phyloP scores from a whole-genome alignment of 2,888 invertebrate species.

The Zele albiditarsus region DNA sequence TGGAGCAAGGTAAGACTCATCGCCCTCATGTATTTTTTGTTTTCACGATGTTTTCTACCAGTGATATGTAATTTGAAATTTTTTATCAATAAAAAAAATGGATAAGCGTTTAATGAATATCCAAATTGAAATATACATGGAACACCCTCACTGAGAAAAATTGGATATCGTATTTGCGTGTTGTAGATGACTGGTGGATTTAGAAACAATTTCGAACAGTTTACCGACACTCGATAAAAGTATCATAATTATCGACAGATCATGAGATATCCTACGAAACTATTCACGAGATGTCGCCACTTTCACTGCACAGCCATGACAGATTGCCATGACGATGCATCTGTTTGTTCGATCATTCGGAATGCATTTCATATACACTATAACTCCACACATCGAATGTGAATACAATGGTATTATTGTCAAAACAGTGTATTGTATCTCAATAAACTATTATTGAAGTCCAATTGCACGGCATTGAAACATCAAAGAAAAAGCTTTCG shows the following conservation, averaged over 20 bases:
- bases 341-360: neutral
- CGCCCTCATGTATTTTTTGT: slow-evolving; percentile 66
- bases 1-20: slow-evolving; percentile 56
- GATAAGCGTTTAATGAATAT: no score
- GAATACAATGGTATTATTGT: slow-evolving; percentile 12
- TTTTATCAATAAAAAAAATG: slow-evolving; percentile 63
- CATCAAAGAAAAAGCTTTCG: neutral
- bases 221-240: neutral
- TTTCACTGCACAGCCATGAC: no score
- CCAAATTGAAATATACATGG: no score
- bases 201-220: neutral
- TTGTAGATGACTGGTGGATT: neutral
- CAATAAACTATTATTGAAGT: slow-evolving; percentile 1
- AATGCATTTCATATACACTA: neutral
- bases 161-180: neutral
- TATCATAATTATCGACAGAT: neutral
- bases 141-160: neutral
- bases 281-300: neutral
- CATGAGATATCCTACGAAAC: neutral
- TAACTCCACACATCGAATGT: neutral
- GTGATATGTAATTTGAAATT: slow-evolving; percentile 64
- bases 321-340: slow-evolving; percentile 15
- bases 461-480: neutral
- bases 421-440: slow-evolving; percentile 12
- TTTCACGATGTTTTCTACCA: slow-evolving; percentile 67